These are phyloP conservation scores for Pedetes capensis DNA, from an alignment of 2,113 vertebrate species.

Conservation along the genomic window DNA sequence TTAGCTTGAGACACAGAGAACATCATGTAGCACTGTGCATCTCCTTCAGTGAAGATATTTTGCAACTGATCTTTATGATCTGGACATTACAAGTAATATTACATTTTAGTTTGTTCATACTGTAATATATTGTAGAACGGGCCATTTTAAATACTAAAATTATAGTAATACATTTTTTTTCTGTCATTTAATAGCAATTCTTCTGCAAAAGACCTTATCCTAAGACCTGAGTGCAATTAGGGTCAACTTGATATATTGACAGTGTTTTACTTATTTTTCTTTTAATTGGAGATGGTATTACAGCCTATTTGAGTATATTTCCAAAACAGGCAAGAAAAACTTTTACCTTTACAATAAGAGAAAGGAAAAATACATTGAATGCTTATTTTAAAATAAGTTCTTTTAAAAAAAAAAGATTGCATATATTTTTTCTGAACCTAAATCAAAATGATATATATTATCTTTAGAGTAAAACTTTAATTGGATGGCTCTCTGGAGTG, in stretches of 20 bases:
- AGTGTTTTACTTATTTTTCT: conserved; percentile 4
- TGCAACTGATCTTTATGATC: neutral
- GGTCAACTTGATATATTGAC: neutral
- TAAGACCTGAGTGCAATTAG: neutral
- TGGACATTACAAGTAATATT: neutral
- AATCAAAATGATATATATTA: conserved; percentile 38
- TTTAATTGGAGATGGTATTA: neutral
- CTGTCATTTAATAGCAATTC: neutral
- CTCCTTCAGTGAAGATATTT: neutral
- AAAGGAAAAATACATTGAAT: neutral
- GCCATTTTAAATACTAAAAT: neutral
- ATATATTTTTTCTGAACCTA: conserved; percentile 6
- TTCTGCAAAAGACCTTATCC: neutral
- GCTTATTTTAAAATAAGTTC: neutral
- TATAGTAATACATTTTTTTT: neutral
- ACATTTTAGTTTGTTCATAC: neutral
- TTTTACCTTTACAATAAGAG: neutral
- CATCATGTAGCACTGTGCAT: neutral
- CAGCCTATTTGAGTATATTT: neutral
- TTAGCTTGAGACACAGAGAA: conserved; percentile 36
- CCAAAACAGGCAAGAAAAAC: neutral
- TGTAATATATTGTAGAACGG: neutral
- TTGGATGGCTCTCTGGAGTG: conserved; percentile 46
- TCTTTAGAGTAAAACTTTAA: conserved; percentile 60
- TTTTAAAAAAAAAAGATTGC: neutral